Conservation (phyloP, 2,797 vertebrate species). For the Acanthurus lineatus region DNA sequence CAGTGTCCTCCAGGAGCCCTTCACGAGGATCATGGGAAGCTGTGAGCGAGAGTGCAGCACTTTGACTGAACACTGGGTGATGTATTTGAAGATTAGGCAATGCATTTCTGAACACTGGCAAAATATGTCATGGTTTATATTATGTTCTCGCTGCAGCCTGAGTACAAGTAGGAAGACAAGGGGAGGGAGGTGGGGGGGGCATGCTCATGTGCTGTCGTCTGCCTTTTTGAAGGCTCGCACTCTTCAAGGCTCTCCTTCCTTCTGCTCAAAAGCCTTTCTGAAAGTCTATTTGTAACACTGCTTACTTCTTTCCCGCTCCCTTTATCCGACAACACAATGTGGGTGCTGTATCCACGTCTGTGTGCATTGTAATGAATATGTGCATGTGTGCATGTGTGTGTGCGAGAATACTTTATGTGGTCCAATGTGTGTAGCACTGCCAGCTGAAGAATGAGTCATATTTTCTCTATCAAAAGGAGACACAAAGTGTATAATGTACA, state of each 20-base stretch:
- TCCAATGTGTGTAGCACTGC: conserved; percentile 32
- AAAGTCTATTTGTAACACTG: conserved; percentile 70
- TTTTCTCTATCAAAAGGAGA: conserved; percentile 47
- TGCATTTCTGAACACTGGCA: conserved; percentile 53
- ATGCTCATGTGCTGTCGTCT: conserved; percentile 38
- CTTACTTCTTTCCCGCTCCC: conserved; percentile 53
- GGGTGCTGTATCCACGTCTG: conserved; percentile 38
- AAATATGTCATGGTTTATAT: conserved; percentile 58
- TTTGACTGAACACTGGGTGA: conserved; percentile 48
- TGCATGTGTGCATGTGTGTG: neutral
- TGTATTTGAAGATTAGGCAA: conserved; percentile 61
- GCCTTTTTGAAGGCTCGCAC: conserved; percentile 50
- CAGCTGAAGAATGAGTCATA: conserved; percentile 50
- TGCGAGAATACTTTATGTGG: conserved; percentile 25
- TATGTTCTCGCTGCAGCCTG: conserved; percentile 29
- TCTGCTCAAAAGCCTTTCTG: conserved; percentile 63
- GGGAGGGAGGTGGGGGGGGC: neutral
- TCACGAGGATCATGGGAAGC: conserved; percentile 66
- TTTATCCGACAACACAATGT: conserved; percentile 59
- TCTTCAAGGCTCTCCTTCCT: conserved; percentile 59
- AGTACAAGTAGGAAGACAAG: conserved; percentile 41
- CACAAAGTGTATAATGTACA: conserved; percentile 45
- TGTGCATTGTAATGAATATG: conserved; percentile 42
- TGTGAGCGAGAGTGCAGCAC: conserved; percentile 58
- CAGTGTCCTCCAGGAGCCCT: conserved; percentile 82